Conservation (phyloP, 2,113 vertebrate genomes). For the Hystrix cristata region DNA sequence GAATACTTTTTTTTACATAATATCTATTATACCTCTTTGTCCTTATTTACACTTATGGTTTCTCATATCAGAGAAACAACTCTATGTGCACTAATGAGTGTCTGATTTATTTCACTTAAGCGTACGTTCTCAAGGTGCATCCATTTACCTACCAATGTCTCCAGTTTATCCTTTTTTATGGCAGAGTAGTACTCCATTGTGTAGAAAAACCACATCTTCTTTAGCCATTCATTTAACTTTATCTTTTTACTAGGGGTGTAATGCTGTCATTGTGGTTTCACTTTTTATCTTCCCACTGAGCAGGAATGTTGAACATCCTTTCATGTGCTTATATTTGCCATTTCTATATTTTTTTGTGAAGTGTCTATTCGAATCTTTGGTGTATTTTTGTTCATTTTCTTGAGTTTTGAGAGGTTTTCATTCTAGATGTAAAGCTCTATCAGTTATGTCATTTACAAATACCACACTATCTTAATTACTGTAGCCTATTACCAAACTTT, state of each 20-base stretch:
- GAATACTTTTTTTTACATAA: too few relatives aligned
- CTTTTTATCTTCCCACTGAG: background rate
- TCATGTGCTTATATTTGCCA: background rate
- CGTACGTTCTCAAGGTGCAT: too few relatives aligned
- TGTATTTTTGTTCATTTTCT: background rate
- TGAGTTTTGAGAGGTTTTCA: constrained; percentile 2
- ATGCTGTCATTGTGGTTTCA: background rate
- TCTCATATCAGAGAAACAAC: too few relatives aligned
- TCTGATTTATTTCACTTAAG: too few relatives aligned
- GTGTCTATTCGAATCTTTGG: background rate
- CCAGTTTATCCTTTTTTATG: too few relatives aligned
- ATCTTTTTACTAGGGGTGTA: background rate
- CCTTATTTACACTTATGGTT: too few relatives aligned
- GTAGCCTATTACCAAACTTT: background rate
- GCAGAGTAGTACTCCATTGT: too few relatives aligned
- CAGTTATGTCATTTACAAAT: constrained; percentile 24
- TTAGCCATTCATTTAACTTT: background rate
- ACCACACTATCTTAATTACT: background rate
- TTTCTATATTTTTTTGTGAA: background rate
- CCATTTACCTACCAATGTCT: too few relatives aligned
- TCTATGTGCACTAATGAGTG: too few relatives aligned
- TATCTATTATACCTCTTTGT: too few relatives aligned
- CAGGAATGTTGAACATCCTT: background rate
- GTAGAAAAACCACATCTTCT: too few relatives aligned
- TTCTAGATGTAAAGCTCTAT: background rate